Evolutionary conservation across 2,797 vertebrate genomes (phyloP).

Genomic region (Rhodeus uyekii): DNA sequence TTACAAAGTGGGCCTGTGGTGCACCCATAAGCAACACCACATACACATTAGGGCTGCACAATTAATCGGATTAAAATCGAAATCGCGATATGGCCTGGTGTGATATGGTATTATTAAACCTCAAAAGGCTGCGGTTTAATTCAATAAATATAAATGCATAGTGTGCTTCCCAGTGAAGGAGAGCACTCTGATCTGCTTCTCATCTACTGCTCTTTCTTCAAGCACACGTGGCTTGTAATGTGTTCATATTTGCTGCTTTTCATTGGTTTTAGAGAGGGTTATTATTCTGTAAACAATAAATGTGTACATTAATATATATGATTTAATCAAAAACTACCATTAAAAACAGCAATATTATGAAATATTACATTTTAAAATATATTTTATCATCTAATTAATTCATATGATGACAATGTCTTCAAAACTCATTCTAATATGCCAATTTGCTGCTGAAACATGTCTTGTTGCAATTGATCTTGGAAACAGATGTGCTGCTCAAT

Average conservation of each 20-base stretch:
- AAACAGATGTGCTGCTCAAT: background rate
- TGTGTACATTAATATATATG: background rate
- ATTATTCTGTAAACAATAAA: background rate
- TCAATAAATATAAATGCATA: conserved; percentile 2
- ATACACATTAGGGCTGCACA: conserved; percentile 29
- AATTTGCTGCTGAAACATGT: background rate
- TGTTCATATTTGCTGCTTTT: background rate
- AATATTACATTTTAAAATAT: background rate
- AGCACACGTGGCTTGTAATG: background rate
- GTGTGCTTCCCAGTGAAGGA: conserved; percentile 1
- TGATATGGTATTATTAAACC: conserved; percentile 1
- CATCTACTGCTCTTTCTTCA: background rate
- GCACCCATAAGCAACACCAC: background rate
- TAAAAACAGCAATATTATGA: background rate
- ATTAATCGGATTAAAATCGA: conserved; percentile 20
- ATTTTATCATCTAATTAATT: background rate
- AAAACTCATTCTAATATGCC: background rate
- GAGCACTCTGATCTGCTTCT: background rate
- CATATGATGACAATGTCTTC: background rate
- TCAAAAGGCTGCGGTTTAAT: conserved; percentile 7
- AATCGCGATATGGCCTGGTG: background rate
- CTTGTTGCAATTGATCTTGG: background rate
- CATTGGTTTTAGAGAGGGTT: background rate
- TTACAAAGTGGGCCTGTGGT: background rate
- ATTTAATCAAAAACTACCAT: background rate